Percentiles rank a stretch among this genome's conserved stretches.
These are phyloP conservation scores for Eristalinus sepulchralis DNA, from an alignment of 2,888 invertebrate species.

Conservation along the genomic window DNA sequence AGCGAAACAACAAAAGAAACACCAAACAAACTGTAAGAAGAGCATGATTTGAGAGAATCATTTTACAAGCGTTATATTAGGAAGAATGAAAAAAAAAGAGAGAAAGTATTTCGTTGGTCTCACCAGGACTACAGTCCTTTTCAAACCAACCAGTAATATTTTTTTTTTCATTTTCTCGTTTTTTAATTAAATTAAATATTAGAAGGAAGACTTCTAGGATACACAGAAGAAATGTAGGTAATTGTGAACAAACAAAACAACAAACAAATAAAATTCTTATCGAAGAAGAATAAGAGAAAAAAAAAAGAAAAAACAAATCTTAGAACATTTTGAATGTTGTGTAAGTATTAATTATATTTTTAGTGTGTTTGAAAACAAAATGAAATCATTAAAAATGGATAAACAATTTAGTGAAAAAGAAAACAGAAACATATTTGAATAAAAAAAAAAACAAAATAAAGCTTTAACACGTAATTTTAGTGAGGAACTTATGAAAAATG, in stretches of 20 bases:
- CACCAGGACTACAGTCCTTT: constrained; percentile 23
- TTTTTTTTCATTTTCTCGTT: constrained; percentile 31
- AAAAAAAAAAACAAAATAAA: constrained; percentile 52
- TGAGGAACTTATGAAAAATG: constrained; percentile 56
- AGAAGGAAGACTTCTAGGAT: constrained; percentile 32
- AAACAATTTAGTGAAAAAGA: constrained; percentile 38
- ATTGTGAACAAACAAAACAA: constrained; percentile 44
- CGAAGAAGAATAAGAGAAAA: constrained; percentile 46
- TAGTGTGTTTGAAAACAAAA: constrained; percentile 49
- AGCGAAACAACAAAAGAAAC: constrained; percentile 36
- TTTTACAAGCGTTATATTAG: constrained; percentile 15
- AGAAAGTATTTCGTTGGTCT: constrained; percentile 20
- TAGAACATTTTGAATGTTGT: constrained; percentile 71
- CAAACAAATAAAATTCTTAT: constrained; percentile 48
- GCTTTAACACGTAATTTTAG: constrained; percentile 70
- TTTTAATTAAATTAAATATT: constrained; percentile 19
- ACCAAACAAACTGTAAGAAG: constrained; percentile 41
- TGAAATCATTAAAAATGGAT: constrained; percentile 21
- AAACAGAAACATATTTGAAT: constrained; percentile 47
- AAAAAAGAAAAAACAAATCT: constrained; percentile 44
- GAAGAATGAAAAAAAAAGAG: constrained; percentile 2
- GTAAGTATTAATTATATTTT: constrained; percentile 72
- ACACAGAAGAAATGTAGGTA: constrained; percentile 47
- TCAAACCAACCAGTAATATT: constrained; percentile 2
- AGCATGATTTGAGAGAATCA: constrained; percentile 25